Evolutionary conservation across 2,888 invertebrate genomes (phyloP), one percentile per base, ranked within the genome.

Genomic region (Brachyopa scutellaris): DNA sequence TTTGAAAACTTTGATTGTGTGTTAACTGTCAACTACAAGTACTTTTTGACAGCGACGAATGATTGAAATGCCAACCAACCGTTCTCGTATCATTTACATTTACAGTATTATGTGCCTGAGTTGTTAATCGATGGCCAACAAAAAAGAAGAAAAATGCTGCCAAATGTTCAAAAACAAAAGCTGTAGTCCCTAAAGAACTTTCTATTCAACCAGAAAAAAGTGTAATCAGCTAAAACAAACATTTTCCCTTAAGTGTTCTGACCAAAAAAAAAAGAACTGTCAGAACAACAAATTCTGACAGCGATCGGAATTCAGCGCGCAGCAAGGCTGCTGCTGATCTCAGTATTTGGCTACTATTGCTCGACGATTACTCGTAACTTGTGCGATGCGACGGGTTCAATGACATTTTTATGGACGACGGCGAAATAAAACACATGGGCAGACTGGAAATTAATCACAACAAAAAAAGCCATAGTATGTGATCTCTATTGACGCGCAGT

Each of bases 341-440:
- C 7, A 49, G 8, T 26, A 19, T 19, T 19, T 36, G 36, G 13
- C 55, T 19, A 51, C 67, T 42, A 67, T 64, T 55, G 23, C 70
- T 49, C n/a, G 53, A 49, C 40, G 31, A 13, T 51, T 49, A 55
- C 57, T 69, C 26, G 26, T 26, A 6, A 5, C 4, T 40, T 62
- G 57, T 53, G 42, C 31, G 33, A 8, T 19, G 45, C 38, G 47
- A 51, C 31, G 51, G 33, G 76, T 80, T 80, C 80, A 80, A 51
- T 80, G 80, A 80, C 76, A 76, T 64, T 64, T 76, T 26, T 59
- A 57, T 57, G 62, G 31, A 61, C 47, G 36, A 69, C 53, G 53
- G 2, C 17, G n/a, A 6, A 17, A 11, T 49, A 15, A 51, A 59
- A 51, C 40, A 70, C 51, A 61, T 59, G 59, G 45, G 21, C 21